Conservation (phyloP, 2,797 vertebrate species). For the Sternotherus odoratus region DNA sequence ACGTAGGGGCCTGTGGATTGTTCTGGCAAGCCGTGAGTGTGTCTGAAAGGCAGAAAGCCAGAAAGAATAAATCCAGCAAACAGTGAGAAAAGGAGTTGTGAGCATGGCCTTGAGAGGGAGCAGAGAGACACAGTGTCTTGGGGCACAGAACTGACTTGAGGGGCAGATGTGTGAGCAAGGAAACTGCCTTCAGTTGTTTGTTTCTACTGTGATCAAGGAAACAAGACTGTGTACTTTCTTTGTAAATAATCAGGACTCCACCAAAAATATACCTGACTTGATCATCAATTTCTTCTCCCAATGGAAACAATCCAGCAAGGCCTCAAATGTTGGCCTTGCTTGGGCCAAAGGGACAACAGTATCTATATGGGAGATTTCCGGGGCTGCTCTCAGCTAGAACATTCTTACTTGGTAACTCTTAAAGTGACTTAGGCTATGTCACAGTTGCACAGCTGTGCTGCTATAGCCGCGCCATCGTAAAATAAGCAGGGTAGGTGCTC, state of each 20-base stretch:
- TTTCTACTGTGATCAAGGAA: constrained; percentile 38
- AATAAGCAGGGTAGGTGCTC: too few species aligned
- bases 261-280: constrained; percentile 39
- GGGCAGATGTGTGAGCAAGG: constrained; percentile 36
- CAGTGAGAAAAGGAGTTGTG: background rate
- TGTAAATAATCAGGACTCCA: constrained; percentile 32
- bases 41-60: background rate
- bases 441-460: too few species aligned
- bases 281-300: constrained; percentile 21
- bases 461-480: too few species aligned
- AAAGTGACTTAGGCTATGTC: constrained; percentile 13
- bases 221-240: constrained; percentile 54
- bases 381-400: background rate
- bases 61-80: background rate
- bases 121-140: background rate
- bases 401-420: background rate
- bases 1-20: background rate
- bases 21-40: background rate
- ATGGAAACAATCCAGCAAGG: background rate
- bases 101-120: background rate
- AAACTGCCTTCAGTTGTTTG: background rate
- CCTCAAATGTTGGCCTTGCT: background rate
- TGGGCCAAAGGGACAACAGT: background rate
- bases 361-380: constrained; percentile 14
- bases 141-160: constrained; percentile 8